These are phyloP conservation scores for Rhadinocentrus ornatus DNA, from an alignment of 2,797 vertebrate genomes.

Conservation along the genomic window DNA sequence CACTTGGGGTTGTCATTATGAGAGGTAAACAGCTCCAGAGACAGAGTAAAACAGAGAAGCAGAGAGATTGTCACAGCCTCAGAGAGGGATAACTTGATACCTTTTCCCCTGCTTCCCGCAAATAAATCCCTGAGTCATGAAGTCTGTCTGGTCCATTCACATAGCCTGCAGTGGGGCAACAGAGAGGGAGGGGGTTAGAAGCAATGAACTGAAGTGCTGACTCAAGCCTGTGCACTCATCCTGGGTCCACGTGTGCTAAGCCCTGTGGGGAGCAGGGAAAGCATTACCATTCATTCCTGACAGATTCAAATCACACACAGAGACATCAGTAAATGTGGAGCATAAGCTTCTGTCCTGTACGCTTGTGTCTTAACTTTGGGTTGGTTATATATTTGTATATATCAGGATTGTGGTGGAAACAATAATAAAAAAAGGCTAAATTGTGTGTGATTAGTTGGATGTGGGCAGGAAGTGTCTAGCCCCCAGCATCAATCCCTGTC, in stretches of 20 bases:
- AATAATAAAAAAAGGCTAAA: constrained; percentile 29
- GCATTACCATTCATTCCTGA: constrained; percentile 53
- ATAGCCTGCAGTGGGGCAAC: constrained; percentile 59
- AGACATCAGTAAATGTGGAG: constrained; percentile 66
- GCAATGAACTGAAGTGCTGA: constrained; percentile 81
- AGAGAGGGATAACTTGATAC: constrained; percentile 38
- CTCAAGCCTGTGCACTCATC: constrained; percentile 71
- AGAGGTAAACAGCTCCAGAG: constrained; percentile 48
- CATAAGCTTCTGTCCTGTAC: constrained; percentile 50
- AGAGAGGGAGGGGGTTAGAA: constrained; percentile 46
- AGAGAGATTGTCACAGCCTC: constrained; percentile 40
- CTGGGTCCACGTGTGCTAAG: constrained; percentile 57
- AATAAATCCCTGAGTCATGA: constrained; percentile 83
- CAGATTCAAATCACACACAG: constrained; percentile 62
- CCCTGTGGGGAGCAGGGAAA: constrained; percentile 60
- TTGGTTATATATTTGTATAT: constrained; percentile 70
- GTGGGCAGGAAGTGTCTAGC: constrained; percentile 58
- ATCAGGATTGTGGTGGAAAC: constrained; percentile 9
- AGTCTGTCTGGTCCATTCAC: constrained; percentile 75
- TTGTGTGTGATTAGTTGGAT: constrained; percentile 41
- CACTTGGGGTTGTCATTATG: constrained; percentile 56
- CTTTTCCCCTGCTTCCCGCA: constrained; percentile 44
- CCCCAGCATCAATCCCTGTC: constrained; percentile 57
- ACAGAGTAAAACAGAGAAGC: constrained; percentile 35
- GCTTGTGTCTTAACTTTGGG: constrained; percentile 57